Evolutionary conservation across 2,888 invertebrate species (phyloP), one percentile per base, ranked within the genome.

Genomic region (Metacarcinus magister): DNA sequence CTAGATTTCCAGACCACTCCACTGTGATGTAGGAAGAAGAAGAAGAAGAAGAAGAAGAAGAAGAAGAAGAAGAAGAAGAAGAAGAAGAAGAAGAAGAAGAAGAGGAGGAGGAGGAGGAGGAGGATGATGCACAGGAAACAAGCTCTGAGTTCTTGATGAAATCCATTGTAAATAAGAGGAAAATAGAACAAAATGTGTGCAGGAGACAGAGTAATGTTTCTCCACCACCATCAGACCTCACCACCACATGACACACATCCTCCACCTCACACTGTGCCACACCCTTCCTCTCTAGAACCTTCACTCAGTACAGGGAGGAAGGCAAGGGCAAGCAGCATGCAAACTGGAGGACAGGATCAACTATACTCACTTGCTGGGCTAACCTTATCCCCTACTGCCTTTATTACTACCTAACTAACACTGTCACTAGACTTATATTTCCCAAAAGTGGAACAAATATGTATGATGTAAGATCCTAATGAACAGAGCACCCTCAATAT

Each of bases 21-120:
- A n/a, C 75, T 75, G 75, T 28, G 75, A 75, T 75, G 75, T 75
- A 75, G 75, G 75, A 75, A 75, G 75, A 75, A 28, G 75, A 75
- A 75, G 75, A n/a, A 75, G 75, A 54, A 54, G 54, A 54, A 54
- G 23, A 32, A 23, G 87, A 87, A 39, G 39, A 39, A 87, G 87
- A 87, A 23, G 39, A 87, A 87, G 87, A 54, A 13, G 39, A 54
- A 16, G 54, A 54, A 54, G 54, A 54, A 16, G 0, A 75, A 10
- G 75, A 75, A 28, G 75, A n/a, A 28, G 75, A 75, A 5, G 46
- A 46, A 87, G 87, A 87, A 23, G 39, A 87, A 87, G 87, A 54
- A 13, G 39, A 54, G 3, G 54, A 54, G 2, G 54, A 54, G 3
- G 0, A 75, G n/a, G 75, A 75, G 28, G 75, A n/a, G 28, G 75